These are phyloP conservation scores for Rhinolophus ferrumequinum DNA, from an alignment of 2,113 vertebrate species.

Conservation along the genomic window DNA sequence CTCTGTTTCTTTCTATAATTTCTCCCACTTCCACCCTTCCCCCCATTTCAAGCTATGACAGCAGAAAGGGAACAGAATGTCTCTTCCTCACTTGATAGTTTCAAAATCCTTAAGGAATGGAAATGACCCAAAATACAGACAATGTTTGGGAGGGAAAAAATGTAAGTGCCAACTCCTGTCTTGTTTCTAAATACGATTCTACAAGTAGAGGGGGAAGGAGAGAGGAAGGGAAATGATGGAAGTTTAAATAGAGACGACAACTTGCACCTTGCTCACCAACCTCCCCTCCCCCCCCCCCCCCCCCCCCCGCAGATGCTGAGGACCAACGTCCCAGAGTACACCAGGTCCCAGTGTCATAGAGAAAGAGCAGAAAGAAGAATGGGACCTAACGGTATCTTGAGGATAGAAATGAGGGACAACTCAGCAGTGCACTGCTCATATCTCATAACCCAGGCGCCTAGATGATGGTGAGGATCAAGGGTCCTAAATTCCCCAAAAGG, in stretches of 20 bases:
- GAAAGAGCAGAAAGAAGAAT: neutral
- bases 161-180: neutral
- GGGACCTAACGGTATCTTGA: neutral
- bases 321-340: neutral
- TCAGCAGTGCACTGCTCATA: neutral
- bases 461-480: neutral
- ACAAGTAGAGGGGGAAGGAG: neutral
- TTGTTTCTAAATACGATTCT: constrained; percentile 7
- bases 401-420: neutral
- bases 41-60: neutral
- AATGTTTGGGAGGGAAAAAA: neutral
- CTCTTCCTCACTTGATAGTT: neutral
- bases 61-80: neutral
- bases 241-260: neutral
- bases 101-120: neutral
- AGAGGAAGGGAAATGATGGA: neutral
- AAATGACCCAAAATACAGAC: neutral
- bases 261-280: neutral
- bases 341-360: neutral
- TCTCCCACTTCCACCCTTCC: neutral
- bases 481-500: neutral
- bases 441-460: neutral
- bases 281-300: too few species aligned
- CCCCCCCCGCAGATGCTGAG: neutral
- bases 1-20: neutral